Evolutionary conservation across 2,113 vertebrate genomes (phyloP), one percentile per base, ranked within the genome.

Genomic region (Leptobrachium ailaonicum): DNA sequence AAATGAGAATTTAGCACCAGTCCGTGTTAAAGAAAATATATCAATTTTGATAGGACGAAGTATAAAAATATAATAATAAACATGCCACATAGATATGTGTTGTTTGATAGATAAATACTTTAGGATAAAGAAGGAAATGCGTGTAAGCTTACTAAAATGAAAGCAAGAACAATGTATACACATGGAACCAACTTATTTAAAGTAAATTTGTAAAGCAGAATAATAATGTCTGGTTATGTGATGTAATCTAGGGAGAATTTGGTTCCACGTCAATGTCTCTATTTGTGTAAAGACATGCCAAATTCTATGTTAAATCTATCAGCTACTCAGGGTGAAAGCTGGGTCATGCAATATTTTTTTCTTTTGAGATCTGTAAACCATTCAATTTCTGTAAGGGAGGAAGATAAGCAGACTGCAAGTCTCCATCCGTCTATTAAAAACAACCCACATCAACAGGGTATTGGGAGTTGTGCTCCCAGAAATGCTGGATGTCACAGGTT

Each of bases 321-420:
- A 68, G 71, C 63, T 58, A 20, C 6, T 73, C 2, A 41, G 78
- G 71, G 63, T 67, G 41, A 80, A 73, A 13, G 45, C 10, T 32
- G 10, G 78, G 78, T 80, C 78, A 68, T 71, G 9, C 2, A 32
- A 40, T 47, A 43, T 20, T 10, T 44, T 71, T 78, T 42, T 78
- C 13, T 53, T 47, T 14, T 6, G 54, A 69, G 42, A 10, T 2
- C 54, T 71, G 42, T 45, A 53, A 71, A 20, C 7, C 14, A 10
- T 54, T 79, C 53, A 62, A 20, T 6, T 64, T 3, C n/a, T 71
- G 3, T 8, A 2, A 10, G 32, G 3, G 44, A n/a, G 6, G 40
- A 5, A 5, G 62, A 6, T 6, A 40, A 13, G 62, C 56, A 60
- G 56, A 13, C 56, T 60, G 13, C 6, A 4, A 13, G 3, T 60